Evolutionary conservation across 2,113 vertebrate species (phyloP).

Genomic region (Guaruba guarouba): DNA sequence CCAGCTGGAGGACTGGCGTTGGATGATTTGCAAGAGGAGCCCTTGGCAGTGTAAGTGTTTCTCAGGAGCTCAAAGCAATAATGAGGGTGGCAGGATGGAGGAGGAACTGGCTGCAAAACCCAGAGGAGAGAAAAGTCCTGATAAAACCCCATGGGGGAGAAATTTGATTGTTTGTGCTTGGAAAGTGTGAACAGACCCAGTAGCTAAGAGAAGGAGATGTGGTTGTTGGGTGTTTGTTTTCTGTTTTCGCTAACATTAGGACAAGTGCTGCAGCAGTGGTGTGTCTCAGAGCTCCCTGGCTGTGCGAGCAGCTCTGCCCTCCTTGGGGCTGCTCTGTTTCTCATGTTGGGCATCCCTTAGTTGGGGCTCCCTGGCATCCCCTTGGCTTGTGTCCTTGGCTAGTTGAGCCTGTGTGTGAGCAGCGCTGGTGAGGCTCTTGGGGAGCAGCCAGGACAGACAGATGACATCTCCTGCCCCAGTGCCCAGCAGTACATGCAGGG

Average conservation of each 20-base stretch:
- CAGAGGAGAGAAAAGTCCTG: neutral
- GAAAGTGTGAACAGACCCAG: accelerated
- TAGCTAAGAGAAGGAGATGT: neutral
- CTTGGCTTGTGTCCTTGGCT: neutral
- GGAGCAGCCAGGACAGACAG: neutral
- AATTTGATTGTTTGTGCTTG: neutral
- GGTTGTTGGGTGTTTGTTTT: neutral
- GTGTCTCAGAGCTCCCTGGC: neutral
- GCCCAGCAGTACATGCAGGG: accelerated
- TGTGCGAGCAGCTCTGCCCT: neutral
- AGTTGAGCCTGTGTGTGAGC: neutral
- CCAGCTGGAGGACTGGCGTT: neutral
- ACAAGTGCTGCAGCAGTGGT: neutral
- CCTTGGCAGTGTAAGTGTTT: constrained; percentile 49
- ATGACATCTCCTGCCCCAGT: neutral
- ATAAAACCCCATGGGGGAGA: neutral
- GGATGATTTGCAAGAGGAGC: constrained; percentile 36
- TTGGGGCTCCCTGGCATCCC: neutral
- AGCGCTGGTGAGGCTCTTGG: accelerated
- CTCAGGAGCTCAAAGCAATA: neutral
- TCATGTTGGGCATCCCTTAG: accelerated
- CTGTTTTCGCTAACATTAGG: neutral
- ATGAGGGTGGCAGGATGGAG: neutral
- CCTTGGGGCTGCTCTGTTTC: accelerated
- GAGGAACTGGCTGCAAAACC: neutral